Percentiles rank a stretch among this genome's conserved stretches.
These are phyloP conservation scores for Microcebus griseorufus DNA, from an alignment of 2,113 vertebrate genomes.

Conservation along the genomic window DNA sequence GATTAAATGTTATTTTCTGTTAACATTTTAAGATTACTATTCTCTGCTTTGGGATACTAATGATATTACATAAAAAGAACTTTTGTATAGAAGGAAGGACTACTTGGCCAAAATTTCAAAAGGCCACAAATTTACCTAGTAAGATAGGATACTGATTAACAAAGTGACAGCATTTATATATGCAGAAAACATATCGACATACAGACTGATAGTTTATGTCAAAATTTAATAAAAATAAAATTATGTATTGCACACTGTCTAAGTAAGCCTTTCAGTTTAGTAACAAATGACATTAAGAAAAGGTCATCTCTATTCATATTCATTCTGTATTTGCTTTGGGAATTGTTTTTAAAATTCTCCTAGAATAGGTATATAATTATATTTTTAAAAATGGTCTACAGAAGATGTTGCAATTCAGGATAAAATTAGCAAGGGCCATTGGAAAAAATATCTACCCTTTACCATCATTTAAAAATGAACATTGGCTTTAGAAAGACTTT, in stretches of 20 bases:
- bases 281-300: constrained; percentile 84
- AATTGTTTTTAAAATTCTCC: constrained; percentile 60
- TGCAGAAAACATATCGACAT: constrained; percentile 5
- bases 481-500: neutral
- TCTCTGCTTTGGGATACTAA: neutral
- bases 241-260: constrained; percentile 71
- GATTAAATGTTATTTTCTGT: constrained; percentile 45
- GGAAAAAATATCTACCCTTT: neutral
- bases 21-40: constrained; percentile 11
- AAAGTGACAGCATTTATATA: constrained; percentile 26
- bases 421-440: neutral
- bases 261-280: constrained; percentile 65
- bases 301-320: constrained; percentile 74
- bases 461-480: constrained; percentile 9
- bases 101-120: neutral
- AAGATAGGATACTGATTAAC: neutral
- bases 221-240: constrained; percentile 64
- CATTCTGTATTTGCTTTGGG: constrained; percentile 48
- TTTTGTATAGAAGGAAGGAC: neutral
- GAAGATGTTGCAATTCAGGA: constrained; percentile 23
- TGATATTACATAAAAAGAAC: neutral
- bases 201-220: constrained; percentile 63
- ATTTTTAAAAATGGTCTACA: neutral
- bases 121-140: neutral
- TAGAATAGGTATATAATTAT: constrained; percentile 6